Evolutionary conservation across 2,888 invertebrate species (phyloP).

Genomic region (Tortrix viridana): DNA sequence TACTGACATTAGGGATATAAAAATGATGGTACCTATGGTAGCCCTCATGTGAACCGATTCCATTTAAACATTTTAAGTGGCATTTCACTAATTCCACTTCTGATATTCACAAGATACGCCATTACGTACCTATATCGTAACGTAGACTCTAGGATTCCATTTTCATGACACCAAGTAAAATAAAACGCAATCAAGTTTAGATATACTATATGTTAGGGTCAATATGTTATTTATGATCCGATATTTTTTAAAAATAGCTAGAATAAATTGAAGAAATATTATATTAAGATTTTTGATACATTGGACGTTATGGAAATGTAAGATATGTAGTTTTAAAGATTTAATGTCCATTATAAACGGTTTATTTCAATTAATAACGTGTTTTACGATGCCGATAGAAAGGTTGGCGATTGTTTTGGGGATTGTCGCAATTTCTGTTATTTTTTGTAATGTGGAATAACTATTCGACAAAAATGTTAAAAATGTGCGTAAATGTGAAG

Average conservation of each 20-base stretch:
- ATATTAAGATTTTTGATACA: constrained; percentile 68
- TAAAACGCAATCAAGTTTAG: constrained; percentile 61
- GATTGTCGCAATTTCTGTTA: not conserved
- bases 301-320: constrained; percentile 53
- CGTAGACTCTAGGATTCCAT: constrained; percentile 21
- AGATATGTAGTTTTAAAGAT: constrained; percentile 47
- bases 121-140: constrained; percentile 24
- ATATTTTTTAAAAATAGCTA: constrained; percentile 47
- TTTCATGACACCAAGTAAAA: constrained; percentile 48
- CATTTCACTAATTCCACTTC: too few species aligned
- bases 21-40: too few species aligned
- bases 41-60: too few species aligned
- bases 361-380: constrained; percentile 1
- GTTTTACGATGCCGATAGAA: not conserved
- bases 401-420: not conserved
- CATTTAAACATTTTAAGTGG: too few species aligned
- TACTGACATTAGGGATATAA: too few species aligned
- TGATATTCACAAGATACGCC: constrained; percentile 12
- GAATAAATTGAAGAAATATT: constrained; percentile 42
- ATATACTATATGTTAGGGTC: constrained; percentile 53
- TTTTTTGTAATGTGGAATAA: not conserved
- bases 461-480: too few species aligned
- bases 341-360: constrained; percentile 51
- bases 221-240: constrained; percentile 51
- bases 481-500: too few species aligned